phyloP scores from a whole-genome alignment of 37 sponge, comb jelly and placozoan genomes.

The Amphimedon queenslandica region DNA sequence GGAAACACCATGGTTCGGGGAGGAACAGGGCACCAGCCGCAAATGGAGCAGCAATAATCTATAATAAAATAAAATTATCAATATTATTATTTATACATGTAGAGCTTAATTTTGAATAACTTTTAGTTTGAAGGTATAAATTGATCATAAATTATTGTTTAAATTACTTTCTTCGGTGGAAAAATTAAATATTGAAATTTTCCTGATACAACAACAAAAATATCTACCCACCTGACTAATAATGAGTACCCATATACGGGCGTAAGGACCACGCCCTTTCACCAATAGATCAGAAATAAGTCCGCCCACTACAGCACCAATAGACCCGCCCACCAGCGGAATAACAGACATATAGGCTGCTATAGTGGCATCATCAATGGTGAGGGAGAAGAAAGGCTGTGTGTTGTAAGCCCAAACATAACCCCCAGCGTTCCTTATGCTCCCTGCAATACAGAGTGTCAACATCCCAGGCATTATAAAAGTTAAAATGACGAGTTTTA shows the following conservation, averaged over 20 bases:
- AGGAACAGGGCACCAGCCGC: slow-evolving; percentile 65
- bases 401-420: slow-evolving; percentile 90
- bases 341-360: slow-evolving; percentile 67
- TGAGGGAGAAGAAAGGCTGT: slow-evolving; percentile 55
- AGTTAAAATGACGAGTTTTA: slow-evolving; percentile 10
- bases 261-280: slow-evolving; percentile 36
- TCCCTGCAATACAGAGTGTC: slow-evolving; percentile 74
- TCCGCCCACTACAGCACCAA: slow-evolving; percentile 77
- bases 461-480: slow-evolving; percentile 60
- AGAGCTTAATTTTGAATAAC: neutral
- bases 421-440: slow-evolving; percentile 78
- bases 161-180: too few relatives aligned
- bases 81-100: neutral
- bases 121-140: too few relatives aligned
- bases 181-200: too few relatives aligned
- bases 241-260: slow-evolving; percentile 76
- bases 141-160: too few relatives aligned
- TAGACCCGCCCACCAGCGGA: slow-evolving; percentile 71
- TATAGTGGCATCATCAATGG: slow-evolving; percentile 9
- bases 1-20: slow-evolving; percentile 68
- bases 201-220: too few relatives aligned
- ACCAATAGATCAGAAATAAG: slow-evolving; percentile 60
- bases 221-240: slow-evolving; percentile 68
- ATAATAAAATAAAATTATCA: neutral
- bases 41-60: slow-evolving; percentile 79